Conservation (phyloP, 2,888 invertebrate genomes). For the Drosophila infuscata region DNA sequence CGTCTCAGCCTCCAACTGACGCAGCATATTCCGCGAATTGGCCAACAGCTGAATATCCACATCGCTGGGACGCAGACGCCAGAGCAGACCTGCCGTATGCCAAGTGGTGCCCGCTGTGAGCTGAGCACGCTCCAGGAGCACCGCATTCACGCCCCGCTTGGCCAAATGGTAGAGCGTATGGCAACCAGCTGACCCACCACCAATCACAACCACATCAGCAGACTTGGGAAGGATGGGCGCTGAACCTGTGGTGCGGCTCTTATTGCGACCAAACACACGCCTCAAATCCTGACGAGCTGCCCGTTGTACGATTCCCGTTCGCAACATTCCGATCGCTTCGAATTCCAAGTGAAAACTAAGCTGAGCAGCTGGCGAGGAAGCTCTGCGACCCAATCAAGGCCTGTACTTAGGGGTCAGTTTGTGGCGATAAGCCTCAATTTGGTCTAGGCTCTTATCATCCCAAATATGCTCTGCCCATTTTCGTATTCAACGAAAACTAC, state of each 20-base stretch:
- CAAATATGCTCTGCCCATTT: slow-evolving; percentile 18
- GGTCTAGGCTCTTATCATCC: slow-evolving; percentile 13
- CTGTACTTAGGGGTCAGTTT: slow-evolving; percentile 36
- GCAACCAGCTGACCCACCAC: slow-evolving; percentile 95
- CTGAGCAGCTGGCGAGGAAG: slow-evolving; percentile 20
- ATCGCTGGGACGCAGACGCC: slow-evolving; percentile 94
- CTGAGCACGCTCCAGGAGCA: slow-evolving; percentile 90
- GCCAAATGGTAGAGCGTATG: slow-evolving; percentile 87
- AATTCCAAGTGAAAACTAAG: slow-evolving; percentile 41
- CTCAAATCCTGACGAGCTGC: slow-evolving; percentile 47
- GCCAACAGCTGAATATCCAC: slow-evolving; percentile 92
- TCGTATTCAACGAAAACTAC: neutral
- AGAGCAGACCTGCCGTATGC: slow-evolving; percentile 88
- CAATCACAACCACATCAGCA: slow-evolving; percentile 92
- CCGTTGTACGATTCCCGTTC: slow-evolving; percentile 34
- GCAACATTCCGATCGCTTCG: slow-evolving; percentile 47
- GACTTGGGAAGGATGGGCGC: slow-evolving; percentile 30
- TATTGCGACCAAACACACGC: slow-evolving; percentile 10
- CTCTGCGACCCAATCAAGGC: slow-evolving; percentile 14
- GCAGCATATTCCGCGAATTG: slow-evolving; percentile 89
- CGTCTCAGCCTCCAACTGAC: slow-evolving; percentile 90
- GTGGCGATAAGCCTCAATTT: slow-evolving; percentile 29
- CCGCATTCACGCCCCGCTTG: slow-evolving; percentile 86
- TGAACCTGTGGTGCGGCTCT: neutral
- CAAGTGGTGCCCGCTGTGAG: slow-evolving; percentile 88